These are phyloP conservation scores for Vulpes lagopus DNA, from an alignment of 2,113 vertebrate genomes.

Conservation along the genomic window DNA sequence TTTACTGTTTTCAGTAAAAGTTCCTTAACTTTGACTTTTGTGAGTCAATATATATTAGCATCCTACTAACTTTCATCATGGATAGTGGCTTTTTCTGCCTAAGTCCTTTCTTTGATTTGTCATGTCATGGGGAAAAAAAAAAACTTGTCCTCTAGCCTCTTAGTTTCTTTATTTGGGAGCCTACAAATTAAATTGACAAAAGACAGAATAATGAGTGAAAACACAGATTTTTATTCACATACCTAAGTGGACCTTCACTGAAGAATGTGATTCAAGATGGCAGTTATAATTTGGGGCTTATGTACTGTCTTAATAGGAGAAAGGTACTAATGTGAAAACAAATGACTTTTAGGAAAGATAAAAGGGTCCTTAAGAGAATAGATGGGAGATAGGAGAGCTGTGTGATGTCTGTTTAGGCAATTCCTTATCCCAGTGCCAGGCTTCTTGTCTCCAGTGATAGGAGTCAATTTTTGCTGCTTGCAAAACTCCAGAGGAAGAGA, in stretches of 20 bases:
- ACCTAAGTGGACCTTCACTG: neutral
- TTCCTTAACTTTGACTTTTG: neutral
- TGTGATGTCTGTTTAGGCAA: neutral
- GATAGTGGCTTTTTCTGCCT: neutral
- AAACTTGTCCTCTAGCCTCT: neutral
- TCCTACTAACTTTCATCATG: neutral
- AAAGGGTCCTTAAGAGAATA: neutral
- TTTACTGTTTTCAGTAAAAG: neutral
- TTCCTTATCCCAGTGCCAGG: neutral
- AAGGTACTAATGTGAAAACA: conserved; percentile 3
- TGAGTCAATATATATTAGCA: neutral
- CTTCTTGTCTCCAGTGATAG: conserved; percentile 39
- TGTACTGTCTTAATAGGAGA: neutral
- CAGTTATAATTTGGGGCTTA: neutral
- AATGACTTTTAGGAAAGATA: conserved; percentile 49
- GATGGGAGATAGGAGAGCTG: neutral
- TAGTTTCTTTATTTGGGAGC: neutral
- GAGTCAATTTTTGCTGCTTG: conserved; percentile 17
- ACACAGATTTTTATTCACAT: conserved; percentile 36
- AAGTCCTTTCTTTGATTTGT: neutral
- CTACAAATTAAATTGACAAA: conserved; percentile 8
- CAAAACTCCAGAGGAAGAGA: neutral
- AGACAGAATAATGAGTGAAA: neutral
- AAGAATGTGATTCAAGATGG: conserved; percentile 47
- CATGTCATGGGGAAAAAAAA: neutral